Evolutionary conservation across 2,888 invertebrate genomes (phyloP), one percentile per base, ranked within the genome.

Genomic region (Palloptera scutellata): DNA sequence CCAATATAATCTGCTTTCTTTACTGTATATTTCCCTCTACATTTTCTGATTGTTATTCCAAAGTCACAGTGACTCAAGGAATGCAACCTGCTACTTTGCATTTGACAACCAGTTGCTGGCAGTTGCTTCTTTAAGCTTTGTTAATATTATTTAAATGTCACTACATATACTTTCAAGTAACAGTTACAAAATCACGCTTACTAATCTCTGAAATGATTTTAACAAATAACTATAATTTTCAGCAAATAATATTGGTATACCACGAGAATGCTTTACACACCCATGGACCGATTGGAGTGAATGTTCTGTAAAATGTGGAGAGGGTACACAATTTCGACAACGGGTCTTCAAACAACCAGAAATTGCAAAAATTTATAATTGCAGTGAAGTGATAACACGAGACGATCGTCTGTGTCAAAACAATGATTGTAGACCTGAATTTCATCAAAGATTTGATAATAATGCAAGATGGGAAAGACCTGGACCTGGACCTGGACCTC

Each of bases 281-380:
- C 82, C 84, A 0, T 88, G 88, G 88, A 83, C 86, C 10, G 78
- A 82, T 17, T 88, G 88, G 88, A 84, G 85, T 60, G 79, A 84
- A 12, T 88, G 88, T 70, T 84, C 84, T 55, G 80, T 81, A 1
- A 83, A 83, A 42, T 88, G 88, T 74, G 88, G 87, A 1, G 73
- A 76, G 59, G 88, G 88, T 4, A 78, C 76, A 61, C 79, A 79
- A 63, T 79, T 76, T 59, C 78, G 84, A 9, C 75, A 78, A 40
- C 78, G 85, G 1, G 79, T 81, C 2, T 85, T 82, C 65, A 82
- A 84, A 59, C 83, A 84, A 69, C 77, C 81, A 0, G 76, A 77
- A 54, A 61, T 83, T 20, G 84, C 84, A 11, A 74, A 71, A 43
- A 75, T 80, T 19, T 79, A 74, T 65, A 79, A 79, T 19, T 84